Base-by-base conservation (phyloP, 2,888 invertebrate genomes). In the Lepidochrysops patricia region DNA sequence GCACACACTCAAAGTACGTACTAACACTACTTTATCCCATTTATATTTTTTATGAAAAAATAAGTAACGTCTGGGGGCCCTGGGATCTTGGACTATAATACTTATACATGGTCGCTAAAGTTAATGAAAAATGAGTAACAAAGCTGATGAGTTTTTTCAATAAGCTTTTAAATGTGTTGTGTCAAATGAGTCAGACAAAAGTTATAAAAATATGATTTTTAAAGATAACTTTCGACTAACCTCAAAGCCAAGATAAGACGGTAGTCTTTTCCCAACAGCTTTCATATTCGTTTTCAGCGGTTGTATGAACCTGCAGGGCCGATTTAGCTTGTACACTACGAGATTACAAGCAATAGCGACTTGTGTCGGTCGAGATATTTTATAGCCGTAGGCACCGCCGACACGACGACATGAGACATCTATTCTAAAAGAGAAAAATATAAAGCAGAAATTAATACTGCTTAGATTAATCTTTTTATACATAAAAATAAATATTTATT, bases 341-440 rank as follows among this genome's bases (percentile, higher is more conserved):
- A 95, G 70, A 0, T 93, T 92, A 61, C 93, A 91, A 0, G 93
- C 92, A n/a, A 91, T 85, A 0, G 92, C 86, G 1, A 91, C 72
- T 32, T 90, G 81, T 4, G 81, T 71, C 4, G 87, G 79, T 27
- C 94, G 84, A 0, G 91, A 87, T 63, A 94, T 90, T 77, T 96
- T 96, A 0, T 89, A 87, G 0, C 96, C 96, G 69, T 93, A 97
- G 0, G 88, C 94, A 3, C 96, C 96, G 0, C 96, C 95, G 1
- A 95, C 67, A 52, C 96, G 90, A 56, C 92, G 89, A 35, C 25
- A 56, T 26, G 57, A 48, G 43, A 35, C 37, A 50, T 57, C 58
- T 7, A 32, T 43, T n/a, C 48, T 58, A 43, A n/a, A 23, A 58
- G 13, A 35, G 5, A 48, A 19, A 29, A 49, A 29, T 1, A 34